Percentiles rank a stretch among this genome's conserved stretches.
These are phyloP conservation scores for Riptortus pedestris DNA, from an alignment of 1,140 invertebrate genomes.

Conservation along the genomic window DNA sequence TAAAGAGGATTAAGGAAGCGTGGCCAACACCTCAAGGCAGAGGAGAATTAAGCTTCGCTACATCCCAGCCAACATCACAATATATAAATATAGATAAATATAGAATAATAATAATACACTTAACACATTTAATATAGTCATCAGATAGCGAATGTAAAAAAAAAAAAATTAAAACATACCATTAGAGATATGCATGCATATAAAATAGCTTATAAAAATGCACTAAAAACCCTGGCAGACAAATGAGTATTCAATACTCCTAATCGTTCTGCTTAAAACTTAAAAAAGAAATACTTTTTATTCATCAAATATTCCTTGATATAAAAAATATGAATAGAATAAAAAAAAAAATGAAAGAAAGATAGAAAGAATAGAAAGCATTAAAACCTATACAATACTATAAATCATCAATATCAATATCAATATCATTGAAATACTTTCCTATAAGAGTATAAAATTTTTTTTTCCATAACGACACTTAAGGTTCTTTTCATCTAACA, in stretches of 20 bases:
- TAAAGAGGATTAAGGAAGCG: background rate
- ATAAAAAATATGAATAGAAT: constrained; percentile 3
- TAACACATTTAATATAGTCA: constrained; percentile 1
- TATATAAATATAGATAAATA: too few relatives aligned
- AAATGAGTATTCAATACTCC: constrained; percentile 9
- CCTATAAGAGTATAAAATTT: constrained; percentile 11
- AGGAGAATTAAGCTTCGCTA: background rate
- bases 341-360: constrained; percentile 3
- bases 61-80: constrained; percentile 5
- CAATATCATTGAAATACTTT: constrained; percentile 11
- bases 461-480: constrained; percentile 8
- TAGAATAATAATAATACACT: constrained; percentile 1
- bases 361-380: background rate
- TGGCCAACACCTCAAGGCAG: background rate
- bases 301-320: background rate
- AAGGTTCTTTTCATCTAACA: constrained; percentile 3
- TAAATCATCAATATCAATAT: constrained; percentile 15
- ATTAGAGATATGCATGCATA: background rate
- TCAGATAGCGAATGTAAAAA: background rate
- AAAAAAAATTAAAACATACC: background rate
- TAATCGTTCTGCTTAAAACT: background rate
- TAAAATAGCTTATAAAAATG: constrained; percentile 9
- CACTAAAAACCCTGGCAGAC: constrained; percentile 13
- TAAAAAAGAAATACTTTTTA: background rate
- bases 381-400: constrained; percentile 21